Conservation (phyloP, 1,140 invertebrate species). For the Drosophila gunungcola region DNA sequence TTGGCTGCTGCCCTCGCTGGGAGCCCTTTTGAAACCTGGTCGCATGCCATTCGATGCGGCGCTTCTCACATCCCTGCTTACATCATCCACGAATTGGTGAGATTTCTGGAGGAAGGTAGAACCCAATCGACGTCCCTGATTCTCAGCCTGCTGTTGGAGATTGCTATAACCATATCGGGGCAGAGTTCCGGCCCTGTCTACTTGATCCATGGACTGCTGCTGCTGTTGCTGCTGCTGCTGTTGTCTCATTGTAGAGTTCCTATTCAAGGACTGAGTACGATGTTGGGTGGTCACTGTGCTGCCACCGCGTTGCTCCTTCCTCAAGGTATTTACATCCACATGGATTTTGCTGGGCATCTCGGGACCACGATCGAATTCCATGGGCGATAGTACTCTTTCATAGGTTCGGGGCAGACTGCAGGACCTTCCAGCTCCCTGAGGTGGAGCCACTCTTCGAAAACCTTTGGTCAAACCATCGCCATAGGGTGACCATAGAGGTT, state of each 20-base stretch:
- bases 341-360: conserved; percentile 84
- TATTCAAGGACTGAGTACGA: conserved; percentile 70
- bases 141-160: conserved; percentile 84
- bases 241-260: conserved; percentile 70
- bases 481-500: conserved; percentile 87
- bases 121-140: conserved; percentile 87
- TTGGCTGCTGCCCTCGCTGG: conserved; percentile 79
- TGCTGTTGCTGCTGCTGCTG: conserved; percentile 63
- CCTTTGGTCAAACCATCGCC: conserved; percentile 87
- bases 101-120: conserved; percentile 89
- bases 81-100: conserved; percentile 89
- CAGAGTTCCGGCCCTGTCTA: conserved; percentile 86
- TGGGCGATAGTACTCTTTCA: conserved; percentile 86
- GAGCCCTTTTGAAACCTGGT: conserved; percentile 86
- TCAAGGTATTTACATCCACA: conserved; percentile 66
- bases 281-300: conserved; percentile 64
- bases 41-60: conserved; percentile 76
- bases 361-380: conserved; percentile 88
- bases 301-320: conserved; percentile 69
- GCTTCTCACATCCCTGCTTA: conserved; percentile 87
- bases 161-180: conserved; percentile 87
- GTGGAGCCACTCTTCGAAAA: conserved; percentile 87
- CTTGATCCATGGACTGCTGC: conserved; percentile 69
- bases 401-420: conserved; percentile 85
- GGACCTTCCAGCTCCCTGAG: conserved; percentile 78